Conservation (phyloP, 2,797 vertebrate species). For the Sus cebifrons region DNA sequence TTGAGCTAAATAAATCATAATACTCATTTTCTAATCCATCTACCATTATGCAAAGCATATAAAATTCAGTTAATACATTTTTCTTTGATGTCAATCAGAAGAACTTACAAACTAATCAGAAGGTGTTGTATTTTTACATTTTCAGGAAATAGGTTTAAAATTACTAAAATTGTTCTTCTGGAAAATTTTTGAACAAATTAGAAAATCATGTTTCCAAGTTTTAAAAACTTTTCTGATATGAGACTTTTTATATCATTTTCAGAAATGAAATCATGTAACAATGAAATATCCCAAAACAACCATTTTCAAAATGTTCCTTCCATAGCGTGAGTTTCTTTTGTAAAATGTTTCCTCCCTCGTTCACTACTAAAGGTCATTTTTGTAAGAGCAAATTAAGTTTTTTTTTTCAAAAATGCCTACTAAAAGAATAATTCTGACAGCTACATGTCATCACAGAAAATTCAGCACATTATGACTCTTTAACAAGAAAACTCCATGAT, state of each 20-base stretch:
- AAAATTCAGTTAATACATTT: slow-evolving; percentile 28
- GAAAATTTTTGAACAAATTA: slow-evolving; percentile 43
- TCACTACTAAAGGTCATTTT: slow-evolving; percentile 71
- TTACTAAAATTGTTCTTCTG: slow-evolving; percentile 57
- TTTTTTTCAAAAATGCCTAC: slow-evolving; percentile 72
- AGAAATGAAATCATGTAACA: slow-evolving; percentile 52
- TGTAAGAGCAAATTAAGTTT: slow-evolving; percentile 69
- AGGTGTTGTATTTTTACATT: slow-evolving; percentile 4
- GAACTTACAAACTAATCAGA: slow-evolving; percentile 46
- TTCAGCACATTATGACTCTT: slow-evolving; percentile 67
- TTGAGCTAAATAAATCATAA: slow-evolving; percentile 39
- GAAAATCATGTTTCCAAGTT: slow-evolving; percentile 52
- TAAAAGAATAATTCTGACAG: slow-evolving; percentile 66
- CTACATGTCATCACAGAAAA: slow-evolving; percentile 73
- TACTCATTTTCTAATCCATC: slow-evolving; percentile 1
- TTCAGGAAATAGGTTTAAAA: slow-evolving; percentile 62
- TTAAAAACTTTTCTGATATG: slow-evolving; percentile 1
- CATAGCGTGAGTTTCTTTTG: slow-evolving; percentile 17
- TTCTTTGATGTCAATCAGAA: slow-evolving; percentile 24
- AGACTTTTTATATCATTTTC: slow-evolving; percentile 55
- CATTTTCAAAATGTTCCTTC: slow-evolving; percentile 68
- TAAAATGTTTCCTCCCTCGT: slow-evolving; percentile 36
- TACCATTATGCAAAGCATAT: background rate
- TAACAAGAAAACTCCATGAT: slow-evolving; percentile 62
- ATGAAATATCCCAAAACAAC: slow-evolving; percentile 24